phyloP scores from a whole-genome alignment of 2,113 vertebrate genomes.

The Aythya baeri region DNA sequence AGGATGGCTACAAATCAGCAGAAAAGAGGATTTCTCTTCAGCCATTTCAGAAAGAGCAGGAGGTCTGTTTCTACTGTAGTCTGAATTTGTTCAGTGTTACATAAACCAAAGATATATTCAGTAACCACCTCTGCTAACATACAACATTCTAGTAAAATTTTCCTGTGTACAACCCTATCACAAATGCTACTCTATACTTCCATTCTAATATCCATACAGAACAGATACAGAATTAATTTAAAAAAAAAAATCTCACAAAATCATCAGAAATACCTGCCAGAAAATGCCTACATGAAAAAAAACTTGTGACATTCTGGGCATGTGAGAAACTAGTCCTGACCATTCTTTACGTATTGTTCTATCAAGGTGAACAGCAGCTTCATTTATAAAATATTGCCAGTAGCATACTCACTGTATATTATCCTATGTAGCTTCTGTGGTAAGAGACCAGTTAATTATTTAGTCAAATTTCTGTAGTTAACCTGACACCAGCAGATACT shows the following conservation, averaged over 20 bases:
- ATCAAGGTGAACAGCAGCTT: slow-evolving; percentile 8
- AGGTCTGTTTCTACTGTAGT: not conserved
- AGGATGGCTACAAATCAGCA: not conserved
- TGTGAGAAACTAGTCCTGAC: slow-evolving; percentile 28
- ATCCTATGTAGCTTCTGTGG: not conserved
- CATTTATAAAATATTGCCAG: not conserved
- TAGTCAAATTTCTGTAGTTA: not conserved
- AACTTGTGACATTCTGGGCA: slow-evolving; percentile 1
- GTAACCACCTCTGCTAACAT: not conserved
- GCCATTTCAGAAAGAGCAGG: not conserved
- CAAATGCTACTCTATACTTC: not conserved
- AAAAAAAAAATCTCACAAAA: not conserved
- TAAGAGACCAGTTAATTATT: not conserved
- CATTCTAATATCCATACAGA: not conserved
- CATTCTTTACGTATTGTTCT: not conserved
- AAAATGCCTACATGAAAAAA: slow-evolving; percentile 4
- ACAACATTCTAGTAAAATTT: not conserved
- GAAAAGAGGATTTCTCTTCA: slow-evolving; percentile 30
- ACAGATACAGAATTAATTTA: not conserved
- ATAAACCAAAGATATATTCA: not conserved
- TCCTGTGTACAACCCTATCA: not conserved
- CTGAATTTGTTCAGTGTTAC: not conserved
- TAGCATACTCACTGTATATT: not conserved
- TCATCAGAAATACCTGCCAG: not conserved
- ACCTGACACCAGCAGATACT: not conserved